Evolutionary conservation across 2,113 vertebrate species (phyloP).

Genomic region (Megaleporinus macrocephalus): DNA sequence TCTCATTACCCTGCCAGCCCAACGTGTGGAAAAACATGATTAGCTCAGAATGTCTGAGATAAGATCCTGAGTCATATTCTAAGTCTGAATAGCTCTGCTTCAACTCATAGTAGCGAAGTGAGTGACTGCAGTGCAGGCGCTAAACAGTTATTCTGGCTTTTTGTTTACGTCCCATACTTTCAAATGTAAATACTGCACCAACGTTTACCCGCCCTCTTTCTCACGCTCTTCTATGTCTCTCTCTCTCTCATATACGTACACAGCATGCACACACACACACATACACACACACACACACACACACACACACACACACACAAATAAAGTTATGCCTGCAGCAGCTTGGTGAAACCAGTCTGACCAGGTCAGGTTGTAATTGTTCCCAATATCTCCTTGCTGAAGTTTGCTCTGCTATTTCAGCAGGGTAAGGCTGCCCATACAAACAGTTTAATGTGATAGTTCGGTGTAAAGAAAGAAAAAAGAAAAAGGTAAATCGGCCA

Average conservation of each 20-base stretch:
- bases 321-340: slow-evolving; percentile 48
- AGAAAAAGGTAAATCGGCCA: neutral
- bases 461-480: neutral
- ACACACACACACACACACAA: slow-evolving; percentile 31
- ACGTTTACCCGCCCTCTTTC: slow-evolving; percentile 13
- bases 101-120: neutral
- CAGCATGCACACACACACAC: neutral
- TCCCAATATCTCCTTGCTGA: slow-evolving; percentile 59
- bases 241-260: neutral
- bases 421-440: neutral
- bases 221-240: neutral
- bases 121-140: neutral
- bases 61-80: neutral
- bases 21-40: neutral
- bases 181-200: neutral
- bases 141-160: neutral
- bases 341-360: slow-evolving; percentile 60
- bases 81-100: neutral
- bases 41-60: slow-evolving; percentile 9
- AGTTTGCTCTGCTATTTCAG: slow-evolving; percentile 54
- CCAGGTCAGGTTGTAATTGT: slow-evolving; percentile 57
- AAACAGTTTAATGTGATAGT: neutral
- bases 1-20: slow-evolving; percentile 1
- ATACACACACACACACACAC: slow-evolving; percentile 44
- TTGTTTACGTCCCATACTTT: neutral